phyloP scores from a whole-genome alignment of 2,888 invertebrate species.

The Caenorhabditis imperialis region DNA sequence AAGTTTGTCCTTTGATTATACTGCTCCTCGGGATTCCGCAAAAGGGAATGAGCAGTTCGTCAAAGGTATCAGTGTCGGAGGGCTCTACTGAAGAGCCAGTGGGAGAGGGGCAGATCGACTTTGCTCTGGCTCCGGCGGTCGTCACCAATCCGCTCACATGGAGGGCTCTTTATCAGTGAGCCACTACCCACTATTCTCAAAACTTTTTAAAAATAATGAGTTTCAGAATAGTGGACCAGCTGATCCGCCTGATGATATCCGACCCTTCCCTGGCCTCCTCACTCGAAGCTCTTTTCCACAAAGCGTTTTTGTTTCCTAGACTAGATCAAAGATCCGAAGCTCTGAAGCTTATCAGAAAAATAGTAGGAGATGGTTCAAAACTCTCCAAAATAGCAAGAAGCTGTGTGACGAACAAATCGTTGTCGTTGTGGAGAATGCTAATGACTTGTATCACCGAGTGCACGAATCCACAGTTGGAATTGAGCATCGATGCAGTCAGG shows the following conservation, averaged over 20 bases:
- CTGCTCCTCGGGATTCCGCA: slow-evolving; percentile 65
- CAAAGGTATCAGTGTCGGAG: slow-evolving; percentile 17
- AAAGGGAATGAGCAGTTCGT: slow-evolving; percentile 44
- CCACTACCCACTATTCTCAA: neutral
- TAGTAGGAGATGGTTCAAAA: slow-evolving; percentile 45
- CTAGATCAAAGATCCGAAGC: slow-evolving; percentile 67
- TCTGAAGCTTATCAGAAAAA: slow-evolving; percentile 59
- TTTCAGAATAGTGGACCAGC: slow-evolving; percentile 72
- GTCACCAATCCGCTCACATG: slow-evolving; percentile 69
- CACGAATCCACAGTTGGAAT: slow-evolving; percentile 64
- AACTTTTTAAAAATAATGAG: neutral
- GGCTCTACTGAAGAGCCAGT: slow-evolving; percentile 39
- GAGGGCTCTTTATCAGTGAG: slow-evolving; percentile 71
- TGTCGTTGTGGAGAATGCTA: slow-evolving; percentile 67
- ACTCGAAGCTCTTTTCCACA: slow-evolving; percentile 66
- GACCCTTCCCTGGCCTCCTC: slow-evolving; percentile 57
- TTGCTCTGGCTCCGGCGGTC: slow-evolving; percentile 64
- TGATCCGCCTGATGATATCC: slow-evolving; percentile 69
- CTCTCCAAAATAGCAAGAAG: slow-evolving; percentile 53
- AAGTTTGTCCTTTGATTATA: slow-evolving; percentile 67
- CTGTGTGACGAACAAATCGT: slow-evolving; percentile 36
- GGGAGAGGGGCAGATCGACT: slow-evolving; percentile 68
- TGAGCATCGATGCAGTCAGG: slow-evolving; percentile 67
- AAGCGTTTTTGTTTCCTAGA: slow-evolving; percentile 66
- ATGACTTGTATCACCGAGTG: slow-evolving; percentile 63